Evolutionary conservation across 2,888 invertebrate genomes (phyloP), one percentile per base, ranked within the genome.

Genomic region (Drosophila greeni): DNA sequence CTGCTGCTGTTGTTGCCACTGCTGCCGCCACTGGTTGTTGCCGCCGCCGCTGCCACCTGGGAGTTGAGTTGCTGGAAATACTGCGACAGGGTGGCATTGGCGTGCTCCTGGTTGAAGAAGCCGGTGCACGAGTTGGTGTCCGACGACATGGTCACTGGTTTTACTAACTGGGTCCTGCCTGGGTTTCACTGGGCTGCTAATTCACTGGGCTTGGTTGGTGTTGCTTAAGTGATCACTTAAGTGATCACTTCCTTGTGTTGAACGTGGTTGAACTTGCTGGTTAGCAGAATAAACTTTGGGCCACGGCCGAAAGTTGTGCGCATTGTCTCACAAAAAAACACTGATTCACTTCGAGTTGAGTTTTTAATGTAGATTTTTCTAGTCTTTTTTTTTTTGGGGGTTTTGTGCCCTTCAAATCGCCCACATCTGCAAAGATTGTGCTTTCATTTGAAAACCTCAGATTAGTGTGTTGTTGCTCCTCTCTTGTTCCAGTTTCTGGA

Each of bases 1-100:
- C 43, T 64, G 66, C 5, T 80, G 77, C 5, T 77, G 72, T 2
- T 75, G 72, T 6, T 74, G 73, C 5, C 73, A 72, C 11, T 66
- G 65, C 24, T 67, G 69, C 6, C 65, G 66, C 16, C 4, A 7
- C 8, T 29, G 29, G 70, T 73, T 36, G 70, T 75, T 4, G 75
- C 72, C 1, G 76, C 80, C 6, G 80, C 84, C 1, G 86, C 79
- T 3, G 83, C 79, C 26, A 85, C 76, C 23, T 83, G 84, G 8
- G 87, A 84, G 64, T 86, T 88, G 31, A 86, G 74, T 11, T 87
- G 86, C 55, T 86, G 87, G 52, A 87, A 86, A 61, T 87, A 88
- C 70, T 87, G 87, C 70, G 86, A 85, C 52, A 88, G 39, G 20
- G 82, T 79, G 12, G 79, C 73, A 68, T 75, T 87, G 16, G 85